These are phyloP conservation scores for Epinotia ramella DNA, from an alignment of 2,888 invertebrate species.

Conservation along the genomic window DNA sequence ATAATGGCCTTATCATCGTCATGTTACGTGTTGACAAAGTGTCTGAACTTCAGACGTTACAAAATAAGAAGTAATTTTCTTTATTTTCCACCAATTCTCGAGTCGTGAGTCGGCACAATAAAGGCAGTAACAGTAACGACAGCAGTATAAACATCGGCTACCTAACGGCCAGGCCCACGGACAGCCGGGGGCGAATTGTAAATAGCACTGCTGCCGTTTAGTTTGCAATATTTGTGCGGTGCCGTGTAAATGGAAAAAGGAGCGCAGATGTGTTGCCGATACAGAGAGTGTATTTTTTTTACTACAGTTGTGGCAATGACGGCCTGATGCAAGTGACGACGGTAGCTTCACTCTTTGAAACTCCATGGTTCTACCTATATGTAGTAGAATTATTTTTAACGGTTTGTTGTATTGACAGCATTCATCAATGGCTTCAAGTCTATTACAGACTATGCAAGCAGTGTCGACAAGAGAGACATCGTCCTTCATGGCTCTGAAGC, in stretches of 20 bases:
- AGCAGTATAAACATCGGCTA: slow-evolving; percentile 77
- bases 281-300: slow-evolving; percentile 49
- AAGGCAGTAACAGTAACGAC: slow-evolving; percentile 57
- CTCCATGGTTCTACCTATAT: too few species aligned
- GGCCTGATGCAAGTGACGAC: background rate
- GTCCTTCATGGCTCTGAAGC: too few species aligned
- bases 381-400: too few species aligned
- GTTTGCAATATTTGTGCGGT: slow-evolving; percentile 83
- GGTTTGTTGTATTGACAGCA: too few species aligned
- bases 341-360: too few species aligned
- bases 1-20: background rate
- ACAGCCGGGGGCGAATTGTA: slow-evolving; percentile 73
- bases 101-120: slow-evolving; percentile 45
- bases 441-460: too few species aligned
- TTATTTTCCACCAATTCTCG: slow-evolving; percentile 28
- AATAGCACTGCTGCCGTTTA: slow-evolving; percentile 82
- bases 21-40: background rate
- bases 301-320: background rate
- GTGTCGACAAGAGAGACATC: too few species aligned
- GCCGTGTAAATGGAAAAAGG: slow-evolving; percentile 82
- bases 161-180: slow-evolving; percentile 68
- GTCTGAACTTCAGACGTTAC: background rate
- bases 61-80: background rate
- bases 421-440: too few species aligned
- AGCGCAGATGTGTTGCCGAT: slow-evolving; percentile 55